Percentiles rank a stretch among this genome's conserved stretches.
phyloP scores from a whole-genome alignment of 2,113 vertebrate genomes.

The Callorhinus ursinus region DNA sequence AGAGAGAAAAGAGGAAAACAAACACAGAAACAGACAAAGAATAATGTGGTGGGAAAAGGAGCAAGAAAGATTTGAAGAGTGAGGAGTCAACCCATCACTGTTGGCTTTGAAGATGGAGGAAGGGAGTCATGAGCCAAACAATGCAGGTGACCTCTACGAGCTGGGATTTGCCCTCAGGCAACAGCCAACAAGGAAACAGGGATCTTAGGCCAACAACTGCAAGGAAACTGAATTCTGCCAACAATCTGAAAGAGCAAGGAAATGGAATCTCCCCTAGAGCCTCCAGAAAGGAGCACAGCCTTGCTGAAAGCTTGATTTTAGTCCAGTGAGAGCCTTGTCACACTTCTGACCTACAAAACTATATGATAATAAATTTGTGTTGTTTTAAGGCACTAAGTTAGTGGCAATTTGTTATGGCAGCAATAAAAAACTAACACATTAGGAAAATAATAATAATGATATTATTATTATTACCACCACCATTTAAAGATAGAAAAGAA shows the following conservation, averaged over 20 bases:
- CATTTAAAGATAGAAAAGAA: slow-evolving; percentile 11
- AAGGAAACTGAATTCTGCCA: slow-evolving; percentile 9
- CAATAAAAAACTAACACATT: slow-evolving; percentile 3
- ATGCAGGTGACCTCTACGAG: not conserved
- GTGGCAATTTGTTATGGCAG: not conserved
- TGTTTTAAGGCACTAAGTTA: not conserved
- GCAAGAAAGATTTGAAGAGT: slow-evolving; percentile 1
- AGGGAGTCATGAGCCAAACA: not conserved
- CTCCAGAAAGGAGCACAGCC: not conserved
- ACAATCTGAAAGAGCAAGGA: not conserved
- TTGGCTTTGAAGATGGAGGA: not conserved
- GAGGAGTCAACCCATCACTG: not conserved
- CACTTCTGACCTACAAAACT: not conserved
- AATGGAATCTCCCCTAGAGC: not conserved
- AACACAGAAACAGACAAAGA: not conserved
- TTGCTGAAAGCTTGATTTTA: not conserved
- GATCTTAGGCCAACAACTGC: not conserved
- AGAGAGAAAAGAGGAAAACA: not conserved
- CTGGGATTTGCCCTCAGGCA: not conserved
- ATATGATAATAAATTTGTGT: not conserved
- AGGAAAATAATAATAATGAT: not conserved
- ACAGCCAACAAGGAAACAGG: not conserved
- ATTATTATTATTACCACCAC: not conserved
- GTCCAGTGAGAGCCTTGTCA: not conserved
- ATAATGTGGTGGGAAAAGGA: not conserved